Base-by-base conservation (phyloP, 2,888 invertebrate species). In the Anodontia alba region DNA sequence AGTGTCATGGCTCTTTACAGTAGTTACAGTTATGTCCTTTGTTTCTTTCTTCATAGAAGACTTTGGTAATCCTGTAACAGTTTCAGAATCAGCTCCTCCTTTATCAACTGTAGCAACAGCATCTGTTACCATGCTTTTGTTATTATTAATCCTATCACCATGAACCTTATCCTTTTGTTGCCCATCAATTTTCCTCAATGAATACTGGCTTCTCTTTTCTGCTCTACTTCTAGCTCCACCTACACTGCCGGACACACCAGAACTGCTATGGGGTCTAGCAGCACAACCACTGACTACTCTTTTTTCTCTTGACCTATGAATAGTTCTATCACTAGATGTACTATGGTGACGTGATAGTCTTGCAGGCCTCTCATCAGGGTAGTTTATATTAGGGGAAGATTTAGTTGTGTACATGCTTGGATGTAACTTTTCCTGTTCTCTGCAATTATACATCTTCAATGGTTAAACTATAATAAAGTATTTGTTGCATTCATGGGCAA, bases 371-470 rank as follows among this genome's bases (percentile, higher is more conserved):
- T 62, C 33, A 3, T 17, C 62, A 3, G 17, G 33, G 29, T 76
- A 38, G 49, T 73, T 82, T 29, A 85, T 82, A 76, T 80, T 78
- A 10, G 85, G 85, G 15, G 85, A 82, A 26, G 85, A 85, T 10
- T 73, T 78, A 15, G 85, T 85, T 17, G 83, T 78, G 68, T 90
- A 90, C 89, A 90, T 90, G 75, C 90, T 90, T 17, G 89, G 89
- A 54, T 87, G 83, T 49, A 77, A 73, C 66, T 86, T 89, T 71
- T 87, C 87, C 70, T 89, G 90, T 42, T 90, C 83, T 83, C 91
- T 91, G 82, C 62, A 79, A n/a, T n/a, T n/a, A n/a, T n/a, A n/a
- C n/a, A n/a, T n/a, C 84, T 72, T n/a, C n/a, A n/a, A n/a, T n/a
- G n/a, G n/a, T n/a, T n/a, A n/a, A n/a, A n/a, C n/a, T n/a, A n/a